Evolutionary conservation across 2,113 vertebrate species (phyloP), one percentile per base, ranked within the genome.

Genomic region (Rhinoderma darwinii): DNA sequence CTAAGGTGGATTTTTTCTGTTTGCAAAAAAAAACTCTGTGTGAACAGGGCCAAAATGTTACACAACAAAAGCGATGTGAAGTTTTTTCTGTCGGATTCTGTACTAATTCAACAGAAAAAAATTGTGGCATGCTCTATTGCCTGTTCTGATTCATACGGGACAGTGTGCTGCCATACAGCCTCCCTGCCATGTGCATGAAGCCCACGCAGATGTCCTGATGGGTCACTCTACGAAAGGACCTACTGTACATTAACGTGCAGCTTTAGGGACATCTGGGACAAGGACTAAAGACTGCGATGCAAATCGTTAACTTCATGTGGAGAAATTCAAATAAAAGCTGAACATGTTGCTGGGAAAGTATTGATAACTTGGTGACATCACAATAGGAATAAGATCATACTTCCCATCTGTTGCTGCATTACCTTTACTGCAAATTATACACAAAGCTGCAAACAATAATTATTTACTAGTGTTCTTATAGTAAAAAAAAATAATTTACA

Each of bases 301-400:
- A 39, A 73, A 73, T 7, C 25, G 20, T 11, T 39, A 74, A 74
- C 76, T 22, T 18, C 11, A 37, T 54, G 11, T 2, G 22, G 30
- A 12, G 8, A 37, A 79, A 17, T 56, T 56, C 30, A 25, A 9
- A 14, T 32, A 20, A 12, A 10, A 50, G 37, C 51, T 61, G 37
- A 39, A 2, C n/a, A 27, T 68, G n/a, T 83, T 83, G 43, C 63
- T 72, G 81, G 27, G 43, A 82, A 82, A 18, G 22, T 80, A 51
- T 59, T 39, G 2, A 11, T 78, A 79, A 32, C 47, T 54, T 20
- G 77, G 35, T 47, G 61, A 83, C 43, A 83, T 83, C 61, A 83
- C 61, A 82, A 30, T 59, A 35, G 15, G 15, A 82, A 30, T 68
- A 27, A 82, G 47, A 39, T 81, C 32, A 80, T 41, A 35, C 78